Evolutionary conservation across 2,797 vertebrate species (phyloP).

Genomic region (Pelobates cultripes): DNA sequence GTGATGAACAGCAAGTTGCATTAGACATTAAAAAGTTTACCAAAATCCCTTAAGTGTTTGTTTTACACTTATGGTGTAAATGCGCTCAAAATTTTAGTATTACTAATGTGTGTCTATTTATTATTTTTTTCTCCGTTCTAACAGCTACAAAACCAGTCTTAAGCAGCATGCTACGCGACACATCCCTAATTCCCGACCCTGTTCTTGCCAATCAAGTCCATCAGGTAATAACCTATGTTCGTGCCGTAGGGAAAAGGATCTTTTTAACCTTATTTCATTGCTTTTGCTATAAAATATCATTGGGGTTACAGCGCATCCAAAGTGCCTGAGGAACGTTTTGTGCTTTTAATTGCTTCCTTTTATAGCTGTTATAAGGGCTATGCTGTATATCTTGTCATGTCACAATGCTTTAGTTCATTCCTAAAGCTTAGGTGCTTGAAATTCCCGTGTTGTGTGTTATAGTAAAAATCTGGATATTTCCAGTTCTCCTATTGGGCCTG

Average conservation of each 20-base stretch:
- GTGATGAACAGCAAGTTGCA: no score
- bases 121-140: constrained; percentile 37
- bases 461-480: no score
- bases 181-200: constrained; percentile 90
- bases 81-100: not conserved
- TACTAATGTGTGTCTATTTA: not conserved
- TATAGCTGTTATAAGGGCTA: constrained; percentile 59
- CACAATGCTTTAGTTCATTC: not conserved
- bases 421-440: no score
- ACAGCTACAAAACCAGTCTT: constrained; percentile 87
- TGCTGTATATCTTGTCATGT: constrained; percentile 10
- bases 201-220: constrained; percentile 89
- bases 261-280: constrained; percentile 74
- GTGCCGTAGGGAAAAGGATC: constrained; percentile 68
- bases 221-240: constrained; percentile 83
- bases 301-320: constrained; percentile 73
- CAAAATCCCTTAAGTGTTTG: no score
- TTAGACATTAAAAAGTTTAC: no score
- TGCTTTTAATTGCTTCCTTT: constrained; percentile 76
- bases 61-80: no score
- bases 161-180: constrained; percentile 93
- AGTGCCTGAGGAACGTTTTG: constrained; percentile 71
- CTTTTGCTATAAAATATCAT: constrained; percentile 78
- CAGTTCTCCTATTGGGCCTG: no score
- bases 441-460: no score